These are phyloP conservation scores for Acronicta aceris DNA, from an alignment of 2,888 invertebrate species.

Conservation along the genomic window DNA sequence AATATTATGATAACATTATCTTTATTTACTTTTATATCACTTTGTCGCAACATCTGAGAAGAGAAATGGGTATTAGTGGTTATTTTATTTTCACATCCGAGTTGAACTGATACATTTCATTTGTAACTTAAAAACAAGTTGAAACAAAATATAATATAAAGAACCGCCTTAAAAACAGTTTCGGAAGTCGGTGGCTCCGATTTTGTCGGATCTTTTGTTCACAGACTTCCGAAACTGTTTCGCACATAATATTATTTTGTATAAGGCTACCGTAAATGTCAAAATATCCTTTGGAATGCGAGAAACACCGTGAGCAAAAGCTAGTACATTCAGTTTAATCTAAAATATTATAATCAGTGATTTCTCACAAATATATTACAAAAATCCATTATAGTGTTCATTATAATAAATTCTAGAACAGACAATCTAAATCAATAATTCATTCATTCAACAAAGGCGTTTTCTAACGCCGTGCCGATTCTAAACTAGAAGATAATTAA, in stretches of 20 bases:
- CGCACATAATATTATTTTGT: no score
- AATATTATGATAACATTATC: constrained; percentile 26
- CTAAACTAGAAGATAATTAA: constrained; percentile 60
- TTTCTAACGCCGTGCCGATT: constrained; percentile 51
- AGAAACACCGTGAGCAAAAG: no score
- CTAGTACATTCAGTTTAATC: no score
- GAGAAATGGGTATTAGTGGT: neutral
- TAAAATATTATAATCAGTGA: constrained; percentile 8
- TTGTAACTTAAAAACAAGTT: neutral
- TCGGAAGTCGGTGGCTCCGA: no score
- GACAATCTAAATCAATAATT: constrained; percentile 49
- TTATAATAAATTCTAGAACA: constrained; percentile 22
- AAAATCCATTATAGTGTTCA: constrained; percentile 17
- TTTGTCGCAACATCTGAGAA: neutral
- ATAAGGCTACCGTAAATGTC: no score
- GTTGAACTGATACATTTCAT: neutral
- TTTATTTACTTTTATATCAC: constrained; percentile 17
- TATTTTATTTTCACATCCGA: neutral
- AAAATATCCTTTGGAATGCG: no score
- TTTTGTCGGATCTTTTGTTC: no score
- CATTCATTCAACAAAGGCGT: constrained; percentile 51
- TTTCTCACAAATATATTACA: constrained; percentile 22
- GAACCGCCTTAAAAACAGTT: no score
- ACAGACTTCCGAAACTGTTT: no score
- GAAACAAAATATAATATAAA: no score